Evolutionary conservation across 2,113 vertebrate species (phyloP), one percentile per base, ranked within the genome.

Genomic region (Microcebus jonahi): DNA sequence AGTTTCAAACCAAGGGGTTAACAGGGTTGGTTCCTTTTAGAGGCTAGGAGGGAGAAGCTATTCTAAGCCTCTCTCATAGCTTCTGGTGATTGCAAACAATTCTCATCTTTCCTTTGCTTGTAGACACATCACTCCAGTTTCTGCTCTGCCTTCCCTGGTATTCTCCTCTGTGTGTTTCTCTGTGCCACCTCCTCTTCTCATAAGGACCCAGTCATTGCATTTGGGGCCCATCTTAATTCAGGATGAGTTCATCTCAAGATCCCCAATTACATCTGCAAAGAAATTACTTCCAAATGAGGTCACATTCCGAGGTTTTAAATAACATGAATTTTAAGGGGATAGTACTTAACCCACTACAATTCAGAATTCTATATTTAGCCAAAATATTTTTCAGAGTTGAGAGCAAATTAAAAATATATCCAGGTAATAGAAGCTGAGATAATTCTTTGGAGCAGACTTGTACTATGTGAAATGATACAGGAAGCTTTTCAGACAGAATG

Each of bases 1-100:
- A 80, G 20, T 53, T 29, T 27, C 48, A 53, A 23, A n/a, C 12
- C 17, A 67, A 57, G 36, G 21, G 20, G 15, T 67, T 68, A 12
- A 8, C 8, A 45, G 8, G 31, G 5, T 48, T 80, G 29, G 7
- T 39, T 61, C 14, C 4, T 77, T 87, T 15, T 68, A 36, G 23
- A 82, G n/a, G 34, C 13, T 29, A 27, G 21, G 2, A 61, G 9
- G 11, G 15, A 70, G 36, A 68, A 70, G 20, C 34, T 39, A 31
- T 36, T 42, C 6, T 6, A 21, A 20, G 7, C 3, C 9, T 82
- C 6, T 55, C 0, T 55, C 6, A 6, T 45, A n/a, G 6, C 6
- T 53, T 45, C 36, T 53, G 65, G 39, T 34, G 14, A 42, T 8
- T 73, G 4, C 8, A 34, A 71, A 65, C 17, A 71, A 21, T 31